A percentile compares a stretch with the other conserved stretches of the same genome.
phyloP scores from a whole-genome alignment of 2,113 vertebrate species.

The Lycaon pictus region DNA sequence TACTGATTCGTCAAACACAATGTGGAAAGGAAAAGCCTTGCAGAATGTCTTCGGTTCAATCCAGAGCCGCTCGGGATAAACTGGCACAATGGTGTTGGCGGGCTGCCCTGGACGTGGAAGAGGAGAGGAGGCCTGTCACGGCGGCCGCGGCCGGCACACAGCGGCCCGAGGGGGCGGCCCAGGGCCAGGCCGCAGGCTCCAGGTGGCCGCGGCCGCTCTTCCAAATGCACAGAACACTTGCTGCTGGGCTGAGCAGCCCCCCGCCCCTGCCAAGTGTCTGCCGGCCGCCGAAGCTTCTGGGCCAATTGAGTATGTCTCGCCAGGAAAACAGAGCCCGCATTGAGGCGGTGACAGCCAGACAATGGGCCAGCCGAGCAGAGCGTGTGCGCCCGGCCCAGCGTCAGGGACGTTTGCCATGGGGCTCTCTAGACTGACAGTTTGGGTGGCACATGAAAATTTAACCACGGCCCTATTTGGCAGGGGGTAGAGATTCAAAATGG shows the following conservation, averaged over 20 bases:
- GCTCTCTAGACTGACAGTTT: conserved; percentile 76
- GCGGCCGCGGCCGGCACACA: conserved; percentile 50
- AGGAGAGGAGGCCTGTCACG: conserved; percentile 48
- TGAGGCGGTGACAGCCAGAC: conserved; percentile 79
- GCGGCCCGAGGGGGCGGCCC: too few relatives aligned
- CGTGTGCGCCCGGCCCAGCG: conserved; percentile 18
- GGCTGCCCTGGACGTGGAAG: conserved; percentile 77
- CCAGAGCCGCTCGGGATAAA: conserved; percentile 88
- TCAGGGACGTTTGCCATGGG: conserved; percentile 76
- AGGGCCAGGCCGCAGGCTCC: not conserved
- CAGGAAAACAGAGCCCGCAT: conserved; percentile 70
- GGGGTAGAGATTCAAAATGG: conserved; percentile 66
- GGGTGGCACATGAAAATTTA: conserved; percentile 73
- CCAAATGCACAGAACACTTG: conserved; percentile 79
- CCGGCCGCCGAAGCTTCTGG: conserved; percentile 63
- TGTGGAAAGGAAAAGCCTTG: conserved; percentile 88
- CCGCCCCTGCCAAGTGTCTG: conserved; percentile 78
- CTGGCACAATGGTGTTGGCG: conserved; percentile 79
- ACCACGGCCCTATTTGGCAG: conserved; percentile 72
- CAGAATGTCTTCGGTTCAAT: conserved; percentile 88
- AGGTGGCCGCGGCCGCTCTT: conserved; percentile 73
- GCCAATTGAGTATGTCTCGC: conserved; percentile 60
- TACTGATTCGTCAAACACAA: conserved; percentile 89
- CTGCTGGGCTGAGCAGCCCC: conserved; percentile 64
- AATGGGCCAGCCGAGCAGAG: not conserved